Evolutionary conservation across 2,797 vertebrate species (phyloP).

Genomic region (Tadarida brasiliensis): DNA sequence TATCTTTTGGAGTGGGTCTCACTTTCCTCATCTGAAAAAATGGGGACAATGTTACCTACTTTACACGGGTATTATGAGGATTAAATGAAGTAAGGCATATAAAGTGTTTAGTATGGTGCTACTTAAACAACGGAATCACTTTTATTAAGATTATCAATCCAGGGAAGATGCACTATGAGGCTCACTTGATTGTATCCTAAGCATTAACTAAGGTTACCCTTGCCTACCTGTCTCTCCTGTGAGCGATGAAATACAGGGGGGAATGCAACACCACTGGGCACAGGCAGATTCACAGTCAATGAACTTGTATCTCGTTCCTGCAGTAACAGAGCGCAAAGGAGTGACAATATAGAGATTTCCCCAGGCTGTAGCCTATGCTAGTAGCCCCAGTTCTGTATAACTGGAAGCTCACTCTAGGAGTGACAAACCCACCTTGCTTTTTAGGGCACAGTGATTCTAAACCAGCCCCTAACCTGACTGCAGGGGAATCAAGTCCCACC

Average conservation of each 20-base stretch:
- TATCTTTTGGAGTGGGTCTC: background rate
- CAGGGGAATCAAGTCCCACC: background rate
- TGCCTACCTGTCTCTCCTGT: constrained; percentile 89
- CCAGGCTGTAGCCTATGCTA: background rate
- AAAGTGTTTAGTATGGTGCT: background rate
- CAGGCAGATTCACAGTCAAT: constrained; percentile 90
- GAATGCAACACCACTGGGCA: constrained; percentile 92
- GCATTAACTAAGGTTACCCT: background rate
- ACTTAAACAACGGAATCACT: background rate
- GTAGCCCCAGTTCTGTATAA: background rate
- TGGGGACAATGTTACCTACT: background rate
- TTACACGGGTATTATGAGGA: background rate
- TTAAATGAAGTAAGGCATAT: background rate
- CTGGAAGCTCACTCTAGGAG: background rate
- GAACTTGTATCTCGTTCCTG: constrained; percentile 96
- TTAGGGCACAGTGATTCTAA: background rate
- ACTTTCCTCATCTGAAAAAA: constrained; percentile 44
- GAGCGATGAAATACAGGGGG: constrained; percentile 94
- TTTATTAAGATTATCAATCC: constrained; percentile 4
- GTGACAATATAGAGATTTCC: background rate
- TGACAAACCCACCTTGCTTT: background rate
- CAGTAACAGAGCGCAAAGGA: constrained; percentile 62
- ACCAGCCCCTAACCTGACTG: background rate
- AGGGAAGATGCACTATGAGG: background rate
- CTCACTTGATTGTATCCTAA: background rate